Base-by-base conservation (phyloP, 2,797 vertebrate species). In the Caiman crocodilus region DNA sequence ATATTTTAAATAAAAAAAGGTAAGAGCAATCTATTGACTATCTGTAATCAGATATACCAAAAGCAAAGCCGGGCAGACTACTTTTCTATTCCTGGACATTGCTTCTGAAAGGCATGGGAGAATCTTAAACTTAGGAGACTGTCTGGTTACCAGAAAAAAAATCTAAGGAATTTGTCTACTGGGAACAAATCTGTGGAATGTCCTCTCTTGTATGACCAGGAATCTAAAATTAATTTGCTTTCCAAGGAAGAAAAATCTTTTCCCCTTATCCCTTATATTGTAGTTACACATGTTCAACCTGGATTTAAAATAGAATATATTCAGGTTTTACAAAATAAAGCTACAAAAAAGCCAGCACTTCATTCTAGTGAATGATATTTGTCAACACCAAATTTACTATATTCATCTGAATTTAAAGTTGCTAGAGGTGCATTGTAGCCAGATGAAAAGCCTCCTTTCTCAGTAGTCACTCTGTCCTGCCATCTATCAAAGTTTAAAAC, bases 51-150 rank as follows among this genome's bases (percentile, higher is more conserved):
- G 17, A 32, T 23, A 6, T 75, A 77, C 6, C 89, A 93, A 76
- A 84, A 57, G 3, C 32, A 86, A 86, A 87, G 73, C 61, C 50
- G 77, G 87, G 20, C 63, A 87, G 81, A 6, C 18, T 13, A 11
- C 7, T 80, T 93, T 92, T 92, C 79, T 86, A 2, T 90, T 96
- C 75, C 65, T 77, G 26, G 80, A 20, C 79, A 59, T 71, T 11
- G 5, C 20, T 75, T 14, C n/a, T 32, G 21, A 85, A 88, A 92
- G 69, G 11, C 25, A 17, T 25, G 16, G 7, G 4, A 79, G 6
- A 61, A 28, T 30, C 30, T 93, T 78, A 78, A 86, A 73, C 67
- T 8, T 28, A 82, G 80, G 56, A 79, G 64, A 21, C 82, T 90
- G 32, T 76, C 50, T 61, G 16, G 84, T 90, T 83, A 75, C 90